These are phyloP conservation scores for Protula sp. DNA, from an alignment of 2,888 invertebrate species.

Conservation along the genomic window DNA sequence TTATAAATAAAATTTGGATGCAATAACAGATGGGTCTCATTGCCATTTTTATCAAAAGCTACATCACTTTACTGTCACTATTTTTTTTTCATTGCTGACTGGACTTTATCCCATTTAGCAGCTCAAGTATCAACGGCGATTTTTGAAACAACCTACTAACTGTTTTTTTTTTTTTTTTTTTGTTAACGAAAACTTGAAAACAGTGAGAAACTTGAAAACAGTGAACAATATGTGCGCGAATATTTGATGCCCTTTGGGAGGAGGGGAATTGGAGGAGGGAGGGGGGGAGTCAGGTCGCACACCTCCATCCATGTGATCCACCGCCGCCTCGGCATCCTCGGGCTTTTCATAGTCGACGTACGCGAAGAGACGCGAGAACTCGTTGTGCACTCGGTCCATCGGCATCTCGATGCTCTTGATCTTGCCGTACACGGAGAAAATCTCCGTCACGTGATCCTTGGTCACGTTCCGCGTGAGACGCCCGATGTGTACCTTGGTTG, in stretches of 20 bases:
- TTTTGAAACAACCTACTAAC: too few relatives aligned
- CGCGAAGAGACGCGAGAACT: constrained; percentile 85
- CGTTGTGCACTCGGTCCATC: constrained; percentile 78
- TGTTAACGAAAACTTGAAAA: too few relatives aligned
- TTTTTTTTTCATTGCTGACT: too few relatives aligned
- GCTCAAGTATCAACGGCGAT: too few relatives aligned
- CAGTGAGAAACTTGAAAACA: too few relatives aligned
- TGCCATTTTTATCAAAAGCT: too few relatives aligned
- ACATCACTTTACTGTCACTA: too few relatives aligned
- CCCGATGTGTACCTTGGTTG: constrained; percentile 90
- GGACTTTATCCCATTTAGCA: too few relatives aligned
- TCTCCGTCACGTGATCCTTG: constrained; percentile 57
- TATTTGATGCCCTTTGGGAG: background rate
- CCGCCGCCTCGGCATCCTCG: constrained; percentile 65
- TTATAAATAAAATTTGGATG: too few relatives aligned
- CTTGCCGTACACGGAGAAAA: constrained; percentile 56
- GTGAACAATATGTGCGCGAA: too few relatives aligned
- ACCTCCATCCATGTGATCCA: constrained; percentile 99
- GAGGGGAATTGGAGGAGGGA: background rate
- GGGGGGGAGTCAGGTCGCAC: constrained; percentile 23
- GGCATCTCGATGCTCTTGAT: constrained; percentile 88
- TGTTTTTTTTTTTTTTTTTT: too few relatives aligned
- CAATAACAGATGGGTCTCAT: too few relatives aligned
- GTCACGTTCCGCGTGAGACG: constrained; percentile 86
- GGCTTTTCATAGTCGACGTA: constrained; percentile 36